These are phyloP conservation scores for Salvator merianae DNA, from an alignment of 2,113 vertebrate species.

Conservation along the genomic window DNA sequence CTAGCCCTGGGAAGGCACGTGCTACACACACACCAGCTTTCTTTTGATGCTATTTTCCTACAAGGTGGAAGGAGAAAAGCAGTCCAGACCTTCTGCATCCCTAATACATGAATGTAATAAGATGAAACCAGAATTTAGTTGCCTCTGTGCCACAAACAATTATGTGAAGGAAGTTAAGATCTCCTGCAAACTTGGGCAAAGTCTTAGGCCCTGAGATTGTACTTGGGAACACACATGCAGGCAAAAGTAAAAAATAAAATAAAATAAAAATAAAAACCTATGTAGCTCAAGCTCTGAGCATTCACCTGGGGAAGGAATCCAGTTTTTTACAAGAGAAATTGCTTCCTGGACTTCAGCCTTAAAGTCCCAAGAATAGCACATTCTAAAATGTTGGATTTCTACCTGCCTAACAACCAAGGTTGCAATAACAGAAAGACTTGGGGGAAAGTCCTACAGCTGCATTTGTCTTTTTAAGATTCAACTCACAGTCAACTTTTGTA, in stretches of 20 bases:
- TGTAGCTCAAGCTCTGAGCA: background rate
- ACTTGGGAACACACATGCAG: background rate
- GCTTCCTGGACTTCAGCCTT: background rate
- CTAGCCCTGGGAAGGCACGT: background rate
- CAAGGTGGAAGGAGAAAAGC: fast-evolving
- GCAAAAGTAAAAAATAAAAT: too few species aligned
- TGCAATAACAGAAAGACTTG: too few species aligned
- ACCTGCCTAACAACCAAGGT: too few species aligned
- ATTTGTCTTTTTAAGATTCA: too few species aligned
- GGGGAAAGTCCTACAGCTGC: background rate
- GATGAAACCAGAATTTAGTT: background rate
- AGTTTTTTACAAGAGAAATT: background rate
- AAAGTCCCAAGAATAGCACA: background rate
- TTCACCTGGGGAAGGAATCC: background rate
- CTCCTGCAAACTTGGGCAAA: background rate
- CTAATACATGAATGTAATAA: background rate
- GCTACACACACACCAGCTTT: too few species aligned
- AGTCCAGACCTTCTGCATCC: background rate
- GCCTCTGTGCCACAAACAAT: background rate
- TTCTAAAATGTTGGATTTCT: background rate
- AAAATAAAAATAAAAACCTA: background rate
- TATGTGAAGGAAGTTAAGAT: too few species aligned
- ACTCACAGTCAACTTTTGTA: too few species aligned
- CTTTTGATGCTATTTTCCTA: background rate
- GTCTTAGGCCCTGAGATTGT: background rate